A percentile compares a stretch with the other conserved stretches of the same genome.
phyloP scores from a whole-genome alignment of 2,797 vertebrate species.

The Steatocranus sp. region DNA sequence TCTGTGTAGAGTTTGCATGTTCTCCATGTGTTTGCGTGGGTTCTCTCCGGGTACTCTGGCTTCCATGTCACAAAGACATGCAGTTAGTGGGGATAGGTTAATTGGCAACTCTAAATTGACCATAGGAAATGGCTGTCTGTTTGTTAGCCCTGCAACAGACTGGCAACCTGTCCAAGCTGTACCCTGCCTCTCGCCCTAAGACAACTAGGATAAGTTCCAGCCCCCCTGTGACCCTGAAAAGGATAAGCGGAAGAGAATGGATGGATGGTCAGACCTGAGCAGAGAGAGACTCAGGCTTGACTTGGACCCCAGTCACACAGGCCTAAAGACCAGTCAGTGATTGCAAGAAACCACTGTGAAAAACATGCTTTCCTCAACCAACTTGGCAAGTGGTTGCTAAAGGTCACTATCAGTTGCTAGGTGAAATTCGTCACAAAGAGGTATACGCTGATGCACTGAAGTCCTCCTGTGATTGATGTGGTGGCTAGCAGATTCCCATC shows the following conservation, averaged over 20 bases:
- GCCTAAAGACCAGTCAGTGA: neutral
- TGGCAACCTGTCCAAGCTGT: neutral
- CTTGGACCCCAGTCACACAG: neutral
- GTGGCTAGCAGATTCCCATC: neutral
- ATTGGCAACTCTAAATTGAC: neutral
- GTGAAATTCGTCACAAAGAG: neutral
- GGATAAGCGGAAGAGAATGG: neutral
- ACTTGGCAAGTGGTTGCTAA: neutral
- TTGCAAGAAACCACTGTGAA: neutral
- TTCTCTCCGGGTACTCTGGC: neutral
- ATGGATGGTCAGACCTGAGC: neutral
- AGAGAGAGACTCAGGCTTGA: neutral
- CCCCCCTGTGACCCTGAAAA: neutral
- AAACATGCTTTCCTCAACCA: neutral
- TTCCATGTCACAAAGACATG: neutral
- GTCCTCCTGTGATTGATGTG: neutral
- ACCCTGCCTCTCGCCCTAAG: neutral
- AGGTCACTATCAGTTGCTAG: neutral
- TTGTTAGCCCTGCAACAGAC: neutral
- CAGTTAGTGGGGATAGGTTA: neutral
- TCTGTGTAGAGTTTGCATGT: neutral
- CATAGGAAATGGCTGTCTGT: neutral
- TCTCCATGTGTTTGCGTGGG: neutral
- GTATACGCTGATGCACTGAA: neutral
- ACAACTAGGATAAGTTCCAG: neutral